phyloP scores from a whole-genome alignment of 2,888 invertebrate species.

The Agrochola lychnidis region DNA sequence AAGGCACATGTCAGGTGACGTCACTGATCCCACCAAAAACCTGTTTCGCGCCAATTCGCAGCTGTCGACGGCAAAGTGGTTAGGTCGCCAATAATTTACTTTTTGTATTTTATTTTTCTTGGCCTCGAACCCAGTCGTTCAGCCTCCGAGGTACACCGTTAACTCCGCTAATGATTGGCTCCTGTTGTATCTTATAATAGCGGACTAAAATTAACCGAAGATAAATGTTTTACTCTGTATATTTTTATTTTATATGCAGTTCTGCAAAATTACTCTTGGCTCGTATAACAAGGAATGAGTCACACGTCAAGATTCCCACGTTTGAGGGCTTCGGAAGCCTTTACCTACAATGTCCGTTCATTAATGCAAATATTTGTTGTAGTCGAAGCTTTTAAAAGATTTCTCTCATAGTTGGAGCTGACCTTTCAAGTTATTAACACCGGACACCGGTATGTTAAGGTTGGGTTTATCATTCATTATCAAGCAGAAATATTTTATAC shows the following conservation, averaged over 20 bases:
- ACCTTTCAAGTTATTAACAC: slow-evolving; percentile 53
- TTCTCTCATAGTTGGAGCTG: slow-evolving; percentile 49
- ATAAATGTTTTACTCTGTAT: slow-evolving; percentile 36
- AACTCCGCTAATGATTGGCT: slow-evolving; percentile 76
- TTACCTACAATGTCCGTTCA: slow-evolving; percentile 65
- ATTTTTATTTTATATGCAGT: slow-evolving; percentile 50
- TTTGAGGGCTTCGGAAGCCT: slow-evolving; percentile 57
- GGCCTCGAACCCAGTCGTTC: slow-evolving; percentile 76
- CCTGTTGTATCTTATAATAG: slow-evolving; percentile 65
- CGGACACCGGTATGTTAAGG: slow-evolving; percentile 22
- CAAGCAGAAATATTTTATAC: slow-evolving; percentile 18
- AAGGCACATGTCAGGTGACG: slow-evolving; percentile 87
- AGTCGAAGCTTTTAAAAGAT: slow-evolving; percentile 48
- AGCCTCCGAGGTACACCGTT: slow-evolving; percentile 86
- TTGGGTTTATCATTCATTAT: slow-evolving; percentile 35
- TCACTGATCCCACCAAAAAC: slow-evolving; percentile 85
- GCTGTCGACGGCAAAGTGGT: slow-evolving; percentile 86
- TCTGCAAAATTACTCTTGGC: slow-evolving; percentile 55
- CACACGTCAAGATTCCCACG: slow-evolving; percentile 70
- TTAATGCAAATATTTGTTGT: slow-evolving; percentile 62
- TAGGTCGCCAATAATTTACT: slow-evolving; percentile 80
- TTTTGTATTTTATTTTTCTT: slow-evolving; percentile 76
- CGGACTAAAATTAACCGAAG: slow-evolving; percentile 56
- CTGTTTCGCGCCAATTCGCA: slow-evolving; percentile 89
- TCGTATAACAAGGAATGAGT: slow-evolving; percentile 58